Conservation (phyloP, 2,113 vertebrate species). For the Myotis davidii region DNA sequence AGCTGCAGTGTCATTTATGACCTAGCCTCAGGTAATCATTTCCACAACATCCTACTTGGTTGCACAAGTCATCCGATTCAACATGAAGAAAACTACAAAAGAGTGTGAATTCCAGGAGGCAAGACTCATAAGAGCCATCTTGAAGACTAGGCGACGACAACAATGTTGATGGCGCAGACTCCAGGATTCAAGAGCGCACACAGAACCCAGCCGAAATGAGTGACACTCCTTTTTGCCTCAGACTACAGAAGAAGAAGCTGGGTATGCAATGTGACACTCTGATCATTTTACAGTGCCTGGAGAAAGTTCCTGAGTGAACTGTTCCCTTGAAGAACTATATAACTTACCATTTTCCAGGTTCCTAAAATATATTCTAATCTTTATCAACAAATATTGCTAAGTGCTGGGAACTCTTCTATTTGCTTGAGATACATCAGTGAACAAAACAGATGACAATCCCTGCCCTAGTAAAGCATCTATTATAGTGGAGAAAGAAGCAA, state of each 20-base stretch:
- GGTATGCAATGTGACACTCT: not conserved
- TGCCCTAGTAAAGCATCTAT: not conserved
- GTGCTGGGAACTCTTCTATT: not conserved
- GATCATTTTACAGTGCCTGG: not conserved
- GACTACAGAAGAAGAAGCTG: not conserved
- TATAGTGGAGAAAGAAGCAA: not conserved
- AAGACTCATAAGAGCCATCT: not conserved
- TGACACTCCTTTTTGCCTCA: not conserved
- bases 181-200: not conserved
- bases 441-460: not conserved
- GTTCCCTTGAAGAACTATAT: not conserved
- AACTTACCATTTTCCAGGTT: not conserved
- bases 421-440: not conserved
- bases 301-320: not conserved
- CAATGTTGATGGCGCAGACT: not conserved
- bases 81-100: not conserved
- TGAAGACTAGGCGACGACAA: not conserved
- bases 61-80: not conserved
- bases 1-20: not conserved
- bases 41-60: not conserved
- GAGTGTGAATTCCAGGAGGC: not conserved
- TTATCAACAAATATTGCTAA: not conserved
- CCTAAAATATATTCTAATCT: conserved; percentile 2
- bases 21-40: not conserved
- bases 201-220: not conserved